Base-by-base conservation (phyloP, 1,140 invertebrate genomes). In the Alviniconcha marisindica region DNA sequence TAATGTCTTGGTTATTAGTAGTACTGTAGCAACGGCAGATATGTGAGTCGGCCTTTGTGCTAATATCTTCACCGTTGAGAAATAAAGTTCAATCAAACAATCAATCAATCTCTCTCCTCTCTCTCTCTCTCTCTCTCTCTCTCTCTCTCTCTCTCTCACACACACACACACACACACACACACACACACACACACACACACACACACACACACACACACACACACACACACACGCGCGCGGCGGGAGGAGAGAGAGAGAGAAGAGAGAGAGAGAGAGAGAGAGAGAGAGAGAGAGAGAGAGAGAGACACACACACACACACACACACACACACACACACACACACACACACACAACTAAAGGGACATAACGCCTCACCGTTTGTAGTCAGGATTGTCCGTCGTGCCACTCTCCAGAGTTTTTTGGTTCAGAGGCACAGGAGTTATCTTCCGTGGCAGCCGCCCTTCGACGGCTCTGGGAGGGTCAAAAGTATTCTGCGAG, bases 161-260 rank as follows among this genome's bases (percentile, higher is more conserved):
- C 28, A 66, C 63, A 66, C 63, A 66, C 63, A 33, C 63, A 66
- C 63, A 73, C 71, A 73, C 36, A 73, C 71, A 73, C 71, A 42
- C 71, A 73, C 71, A 73, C 71, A 42, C 71, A 73, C 38, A 38
- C 38, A 74, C 71, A 74, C 71, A 40, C 71, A 74, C 71, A 40
- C 71, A 2, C 36, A 40, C 71, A 1, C 71, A 42, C 71, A 74
- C 71, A 74, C 36, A 74, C 71, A 74, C 71, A 42, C 71, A 73
- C 38, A 40, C 36, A 42, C 36, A 21, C 36, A 42, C 71, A 42
- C 36, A 73, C 38, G 5, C 71, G 31, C 71, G 5, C 71, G 21
- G 36, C 4, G n/a, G n/a, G n/a, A n/a, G n/a, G n/a, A n/a, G n/a
- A n/a, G n/a, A n/a, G n/a, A n/a, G n/a, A n/a, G n/a, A n/a, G n/a